phyloP scores from a whole-genome alignment of 1,140 invertebrate species.

The Megalonaias nervosa region DNA sequence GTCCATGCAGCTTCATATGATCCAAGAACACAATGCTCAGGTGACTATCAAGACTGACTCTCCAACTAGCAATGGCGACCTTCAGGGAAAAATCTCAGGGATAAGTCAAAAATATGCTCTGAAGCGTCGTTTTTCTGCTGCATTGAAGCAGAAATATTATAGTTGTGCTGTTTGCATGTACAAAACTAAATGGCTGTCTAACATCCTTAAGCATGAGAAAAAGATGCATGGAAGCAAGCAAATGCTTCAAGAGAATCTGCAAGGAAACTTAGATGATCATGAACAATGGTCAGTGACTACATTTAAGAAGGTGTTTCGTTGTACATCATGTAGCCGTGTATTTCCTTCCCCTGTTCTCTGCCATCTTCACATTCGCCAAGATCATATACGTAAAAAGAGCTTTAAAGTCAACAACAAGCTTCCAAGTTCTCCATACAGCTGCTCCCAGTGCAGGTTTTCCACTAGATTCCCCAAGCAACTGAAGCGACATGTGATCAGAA shows the following conservation, averaged over 20 bases:
- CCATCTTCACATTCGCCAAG: slow-evolving; percentile 44
- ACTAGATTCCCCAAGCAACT: slow-evolving; percentile 57
- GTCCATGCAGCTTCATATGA: slow-evolving; percentile 75
- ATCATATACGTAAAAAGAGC: slow-evolving; percentile 44
- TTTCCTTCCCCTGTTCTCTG: slow-evolving; percentile 58
- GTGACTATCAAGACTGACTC: slow-evolving; percentile 56
- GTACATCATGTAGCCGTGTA: slow-evolving; percentile 56
- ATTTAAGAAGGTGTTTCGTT: slow-evolving; percentile 36
- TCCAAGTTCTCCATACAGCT: slow-evolving; percentile 67
- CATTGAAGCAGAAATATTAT: slow-evolving; percentile 79
- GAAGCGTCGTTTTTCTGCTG: slow-evolving; percentile 38
- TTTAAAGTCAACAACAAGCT: slow-evolving; percentile 40
- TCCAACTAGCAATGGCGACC: slow-evolving; percentile 26
- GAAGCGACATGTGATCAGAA: slow-evolving; percentile 51
- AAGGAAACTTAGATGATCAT: slow-evolving; percentile 53
- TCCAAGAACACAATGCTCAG: slow-evolving; percentile 74
- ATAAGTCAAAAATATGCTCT: slow-evolving; percentile 42
- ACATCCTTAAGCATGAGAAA: slow-evolving; percentile 92
- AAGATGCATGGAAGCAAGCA: slow-evolving; percentile 70
- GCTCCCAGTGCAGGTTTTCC: slow-evolving; percentile 71
- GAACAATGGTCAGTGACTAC: slow-evolving; percentile 59
- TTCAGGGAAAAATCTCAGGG: slow-evolving; percentile 31
- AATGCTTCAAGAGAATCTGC: slow-evolving; percentile 22
- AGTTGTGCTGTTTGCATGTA: slow-evolving; percentile 91
- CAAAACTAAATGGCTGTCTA: slow-evolving; percentile 89